These are phyloP conservation scores for Apistogramma diplotaenia DNA, from an alignment of 2,113 vertebrate genomes.

Conservation along the genomic window DNA sequence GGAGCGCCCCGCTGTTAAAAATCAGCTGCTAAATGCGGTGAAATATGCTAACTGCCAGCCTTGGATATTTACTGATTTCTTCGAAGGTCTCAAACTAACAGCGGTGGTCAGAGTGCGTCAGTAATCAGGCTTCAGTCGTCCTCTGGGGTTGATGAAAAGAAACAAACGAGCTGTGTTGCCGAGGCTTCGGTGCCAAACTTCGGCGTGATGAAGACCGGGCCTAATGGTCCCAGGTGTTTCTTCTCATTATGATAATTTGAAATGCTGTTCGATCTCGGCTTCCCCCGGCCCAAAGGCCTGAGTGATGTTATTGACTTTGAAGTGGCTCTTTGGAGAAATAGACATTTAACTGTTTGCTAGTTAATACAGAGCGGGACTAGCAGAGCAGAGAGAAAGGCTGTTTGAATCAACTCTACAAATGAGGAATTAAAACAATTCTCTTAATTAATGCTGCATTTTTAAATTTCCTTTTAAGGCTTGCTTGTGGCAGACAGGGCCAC, in stretches of 20 bases:
- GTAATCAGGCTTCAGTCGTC: slow-evolving; percentile 1
- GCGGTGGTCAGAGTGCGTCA: neutral
- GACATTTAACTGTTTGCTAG: slow-evolving; percentile 22
- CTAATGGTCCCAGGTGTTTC: slow-evolving; percentile 42
- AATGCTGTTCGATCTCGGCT: slow-evolving; percentile 42
- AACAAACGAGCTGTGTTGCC: slow-evolving; percentile 3
- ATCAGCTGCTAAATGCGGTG: neutral
- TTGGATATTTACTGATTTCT: neutral
- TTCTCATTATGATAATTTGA: slow-evolving; percentile 61
- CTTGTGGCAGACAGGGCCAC: slow-evolving; percentile 16
- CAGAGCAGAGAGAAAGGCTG: fast-evolving
- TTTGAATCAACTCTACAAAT: neutral
- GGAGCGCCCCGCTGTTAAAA: neutral
- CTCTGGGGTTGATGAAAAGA: slow-evolving; percentile 23
- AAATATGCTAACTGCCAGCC: neutral
- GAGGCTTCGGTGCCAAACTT: neutral
- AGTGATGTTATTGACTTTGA: slow-evolving; percentile 58
- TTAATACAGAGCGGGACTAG: neutral
- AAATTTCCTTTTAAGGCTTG: neutral
- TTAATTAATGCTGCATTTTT: neutral
- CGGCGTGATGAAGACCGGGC: slow-evolving; percentile 26
- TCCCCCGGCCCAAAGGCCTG: slow-evolving; percentile 42
- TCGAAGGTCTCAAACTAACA: neutral
- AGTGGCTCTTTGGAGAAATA: slow-evolving; percentile 43
- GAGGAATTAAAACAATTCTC: neutral